Base-by-base conservation (phyloP, 1,140 invertebrate species). In the Battus philenor region DNA sequence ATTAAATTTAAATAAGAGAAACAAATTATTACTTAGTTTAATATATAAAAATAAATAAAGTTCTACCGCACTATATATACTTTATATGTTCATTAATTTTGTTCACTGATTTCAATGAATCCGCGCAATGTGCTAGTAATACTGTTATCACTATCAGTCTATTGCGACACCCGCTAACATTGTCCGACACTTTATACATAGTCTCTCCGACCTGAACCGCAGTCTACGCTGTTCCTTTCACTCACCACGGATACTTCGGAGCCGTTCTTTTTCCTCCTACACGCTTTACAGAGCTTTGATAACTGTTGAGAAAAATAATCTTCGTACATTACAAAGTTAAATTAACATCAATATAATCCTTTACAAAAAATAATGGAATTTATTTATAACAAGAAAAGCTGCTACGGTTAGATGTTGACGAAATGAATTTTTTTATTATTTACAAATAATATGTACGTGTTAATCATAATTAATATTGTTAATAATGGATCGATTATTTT, bases 221-320 rank as follows among this genome's bases (percentile, higher is more conserved):
- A 56, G 29, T 70, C 65, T 36, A 78, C 71, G 50, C 68, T 79
- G 41, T 76, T 79, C 30, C 71, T 67, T 60, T 81, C 77, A 76
- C 75, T 83, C 47, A 81, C 79, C 1, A 79, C 77, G 7, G 69
- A 79, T 16, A 76, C 64, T 57, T 84, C 77, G 13, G 77, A 81
- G 5, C 72, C 72, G 54, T 78, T 55, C 24, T 47, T 74, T 76
- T 70, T 81, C 45, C 75, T 68, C 64, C 64, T 59, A 44, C 79
- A 84, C 6, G 43, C 30, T 31, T 46, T 53, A 61, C 71, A 83
- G 17, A 83, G 27, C 51, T 68, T 71, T 45, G 79, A 83, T 15
- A 65, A 50, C 79, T 83, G 63, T 54, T 26, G 32, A 30, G 24
- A 31, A 53, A 51, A 52, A 60, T 22, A 48, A 41, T 22, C 15